Percentiles rank a stretch among this genome's conserved stretches.
These are phyloP conservation scores for Nephrotoma appendiculata DNA, from an alignment of 2,888 invertebrate species.

Conservation along the genomic window DNA sequence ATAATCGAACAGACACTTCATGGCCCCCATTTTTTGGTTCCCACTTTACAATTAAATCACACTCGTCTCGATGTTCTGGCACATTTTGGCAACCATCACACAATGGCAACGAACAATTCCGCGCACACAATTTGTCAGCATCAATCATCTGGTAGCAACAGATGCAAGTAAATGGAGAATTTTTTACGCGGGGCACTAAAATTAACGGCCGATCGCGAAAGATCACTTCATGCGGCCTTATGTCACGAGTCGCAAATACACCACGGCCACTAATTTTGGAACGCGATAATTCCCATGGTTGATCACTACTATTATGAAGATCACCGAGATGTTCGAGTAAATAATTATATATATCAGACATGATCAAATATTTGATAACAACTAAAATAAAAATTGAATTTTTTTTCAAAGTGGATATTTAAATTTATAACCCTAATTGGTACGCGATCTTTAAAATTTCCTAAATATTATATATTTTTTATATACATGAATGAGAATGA, in stretches of 20 bases:
- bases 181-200: constrained; percentile 48
- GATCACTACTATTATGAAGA: neutral
- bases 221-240: constrained; percentile 50
- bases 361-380: neutral
- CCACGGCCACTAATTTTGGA: constrained; percentile 41
- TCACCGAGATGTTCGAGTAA: neutral
- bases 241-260: constrained; percentile 50
- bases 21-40: neutral
- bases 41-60: constrained; percentile 37
- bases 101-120: constrained; percentile 51
- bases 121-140: constrained; percentile 35
- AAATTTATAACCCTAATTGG: neutral
- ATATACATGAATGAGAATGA: neutral
- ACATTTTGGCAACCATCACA: constrained; percentile 50
- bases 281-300: neutral
- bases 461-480: neutral
- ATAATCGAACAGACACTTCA: neutral
- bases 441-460: neutral
- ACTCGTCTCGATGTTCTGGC: constrained; percentile 45
- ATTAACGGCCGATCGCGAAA: constrained; percentile 56
- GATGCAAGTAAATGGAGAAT: constrained; percentile 44
- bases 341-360: neutral
- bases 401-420: neutral
- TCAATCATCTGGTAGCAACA: constrained; percentile 41
- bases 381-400: neutral